phyloP scores from a whole-genome alignment of 2,888 invertebrate species.

The Limenitis camilla region DNA sequence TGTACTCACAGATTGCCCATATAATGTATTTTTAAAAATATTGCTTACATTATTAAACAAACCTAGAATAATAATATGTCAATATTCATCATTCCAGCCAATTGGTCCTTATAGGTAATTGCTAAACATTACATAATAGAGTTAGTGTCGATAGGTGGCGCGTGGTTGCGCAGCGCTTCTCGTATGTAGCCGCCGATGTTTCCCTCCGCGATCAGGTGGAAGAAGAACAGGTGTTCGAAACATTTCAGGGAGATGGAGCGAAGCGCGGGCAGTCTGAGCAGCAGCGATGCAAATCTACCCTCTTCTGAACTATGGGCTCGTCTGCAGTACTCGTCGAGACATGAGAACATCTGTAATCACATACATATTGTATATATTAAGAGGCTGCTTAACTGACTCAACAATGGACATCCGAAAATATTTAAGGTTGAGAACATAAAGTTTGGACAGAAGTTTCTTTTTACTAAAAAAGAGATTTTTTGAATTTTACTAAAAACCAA shows the following conservation, averaged over 20 bases:
- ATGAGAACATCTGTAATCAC: constrained; percentile 81
- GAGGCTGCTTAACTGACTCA: no score
- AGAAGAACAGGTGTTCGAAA: constrained; percentile 95
- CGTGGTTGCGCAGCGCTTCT: constrained; percentile 82
- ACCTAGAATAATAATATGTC: no score
- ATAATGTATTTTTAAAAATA: no score
- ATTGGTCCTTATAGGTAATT: neutral
- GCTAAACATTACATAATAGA: constrained; percentile 43
- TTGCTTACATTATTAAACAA: no score
- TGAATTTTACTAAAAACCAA: no score
- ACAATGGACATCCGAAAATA: no score
- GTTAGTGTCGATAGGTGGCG: constrained; percentile 63
- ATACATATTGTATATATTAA: neutral
- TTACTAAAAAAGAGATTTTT: no score
- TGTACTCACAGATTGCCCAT: no score
- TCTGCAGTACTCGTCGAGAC: constrained; percentile 95
- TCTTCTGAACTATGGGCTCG: constrained; percentile 91
- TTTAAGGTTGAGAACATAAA: no score
- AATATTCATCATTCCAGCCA: no score
- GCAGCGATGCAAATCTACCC: constrained; percentile 94
- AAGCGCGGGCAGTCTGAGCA: constrained; percentile 90
- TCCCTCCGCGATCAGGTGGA: constrained; percentile 90
- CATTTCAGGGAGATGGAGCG: constrained; percentile 95
- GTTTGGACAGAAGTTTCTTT: no score
- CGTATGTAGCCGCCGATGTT: constrained; percentile 89